Conservation (phyloP, 1,140 invertebrate species). For the Leptinotarsa defecta region DNA sequence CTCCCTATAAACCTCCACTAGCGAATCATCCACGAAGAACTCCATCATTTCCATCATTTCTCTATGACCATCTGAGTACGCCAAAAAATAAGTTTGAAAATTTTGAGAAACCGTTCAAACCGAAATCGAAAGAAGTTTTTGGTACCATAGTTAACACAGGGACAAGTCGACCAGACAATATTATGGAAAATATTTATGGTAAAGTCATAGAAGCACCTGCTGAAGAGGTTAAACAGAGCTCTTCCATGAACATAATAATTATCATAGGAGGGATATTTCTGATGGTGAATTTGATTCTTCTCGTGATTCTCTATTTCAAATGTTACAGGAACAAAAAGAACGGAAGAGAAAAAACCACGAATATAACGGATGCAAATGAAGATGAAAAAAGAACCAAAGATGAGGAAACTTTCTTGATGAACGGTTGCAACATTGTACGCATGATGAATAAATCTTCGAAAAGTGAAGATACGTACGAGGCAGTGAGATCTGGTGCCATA, state of each 20-base stretch:
- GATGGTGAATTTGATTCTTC: slow-evolving; percentile 79
- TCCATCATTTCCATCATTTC: slow-evolving; percentile 28
- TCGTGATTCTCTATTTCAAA: slow-evolving; percentile 77
- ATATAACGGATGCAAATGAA: slow-evolving; percentile 61
- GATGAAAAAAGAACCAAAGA: slow-evolving; percentile 32
- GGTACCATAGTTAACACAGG: slow-evolving; percentile 27
- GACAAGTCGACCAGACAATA: slow-evolving; percentile 21
- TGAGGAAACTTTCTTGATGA: slow-evolving; percentile 28
- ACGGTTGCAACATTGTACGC: slow-evolving; percentile 63
- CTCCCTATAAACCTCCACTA: neutral
- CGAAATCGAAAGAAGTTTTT: slow-evolving; percentile 4
- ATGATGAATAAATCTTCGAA: slow-evolving; percentile 60
- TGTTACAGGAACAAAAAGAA: slow-evolving; percentile 54
- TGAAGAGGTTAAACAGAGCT: slow-evolving; percentile 52
- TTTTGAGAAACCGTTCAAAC: slow-evolving; percentile 31
- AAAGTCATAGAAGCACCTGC: slow-evolving; percentile 19
- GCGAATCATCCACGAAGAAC: slow-evolving; percentile 3
- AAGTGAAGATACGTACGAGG: slow-evolving; percentile 64
- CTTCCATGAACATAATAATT: slow-evolving; percentile 37
- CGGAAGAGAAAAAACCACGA: slow-evolving; percentile 57
- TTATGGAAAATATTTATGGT: slow-evolving; percentile 18
- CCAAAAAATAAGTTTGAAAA: slow-evolving; percentile 29
- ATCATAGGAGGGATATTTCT: slow-evolving; percentile 65
- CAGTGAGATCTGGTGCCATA: slow-evolving; percentile 62
- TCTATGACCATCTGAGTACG: neutral